Evolutionary conservation across 1,140 invertebrate genomes (phyloP).

Genomic region (Trichogramma pretiosum): DNA sequence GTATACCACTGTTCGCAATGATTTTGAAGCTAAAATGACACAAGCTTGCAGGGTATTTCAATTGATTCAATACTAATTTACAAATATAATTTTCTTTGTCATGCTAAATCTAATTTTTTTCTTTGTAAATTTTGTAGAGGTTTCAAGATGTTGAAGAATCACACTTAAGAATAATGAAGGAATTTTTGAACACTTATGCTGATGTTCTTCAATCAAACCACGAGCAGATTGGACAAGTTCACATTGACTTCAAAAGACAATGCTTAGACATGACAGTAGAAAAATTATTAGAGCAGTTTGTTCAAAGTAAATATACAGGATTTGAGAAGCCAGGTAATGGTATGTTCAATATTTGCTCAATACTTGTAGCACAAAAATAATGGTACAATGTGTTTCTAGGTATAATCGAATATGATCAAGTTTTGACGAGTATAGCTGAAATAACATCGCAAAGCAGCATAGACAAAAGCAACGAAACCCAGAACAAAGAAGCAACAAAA

Average conservation of each 20-base stretch:
- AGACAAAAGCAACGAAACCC: constrained; percentile 27
- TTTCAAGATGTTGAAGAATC: constrained; percentile 91
- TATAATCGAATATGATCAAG: constrained; percentile 47
- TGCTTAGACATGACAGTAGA: constrained; percentile 87
- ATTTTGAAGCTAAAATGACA: constrained; percentile 92
- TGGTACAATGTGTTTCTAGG: constrained; percentile 22
- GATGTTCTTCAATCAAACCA: constrained; percentile 83
- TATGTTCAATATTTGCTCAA: constrained; percentile 2
- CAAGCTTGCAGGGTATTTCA: constrained; percentile 70
- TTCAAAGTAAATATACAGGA: constrained; percentile 82
- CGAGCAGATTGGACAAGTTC: constrained; percentile 79
- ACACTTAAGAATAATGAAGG: constrained; percentile 90
- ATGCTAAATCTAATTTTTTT: constrained; percentile 4
- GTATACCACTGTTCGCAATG: constrained; percentile 76
- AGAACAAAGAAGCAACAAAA: constrained; percentile 37
- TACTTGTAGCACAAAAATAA: constrained; percentile 9
- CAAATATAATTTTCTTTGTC: constrained; percentile 1
- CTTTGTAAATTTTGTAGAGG: constrained; percentile 49
- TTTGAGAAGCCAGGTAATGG: constrained; percentile 76
- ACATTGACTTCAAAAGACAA: constrained; percentile 81
- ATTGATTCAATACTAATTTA: neutral
- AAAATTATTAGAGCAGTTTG: constrained; percentile 82
- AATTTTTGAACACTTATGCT: constrained; percentile 83
- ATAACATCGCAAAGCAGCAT: constrained; percentile 31
- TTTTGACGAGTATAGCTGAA: constrained; percentile 44